phyloP scores from a whole-genome alignment of 92 coral and sea anemone species.

The Plumapathes pennacea region DNA sequence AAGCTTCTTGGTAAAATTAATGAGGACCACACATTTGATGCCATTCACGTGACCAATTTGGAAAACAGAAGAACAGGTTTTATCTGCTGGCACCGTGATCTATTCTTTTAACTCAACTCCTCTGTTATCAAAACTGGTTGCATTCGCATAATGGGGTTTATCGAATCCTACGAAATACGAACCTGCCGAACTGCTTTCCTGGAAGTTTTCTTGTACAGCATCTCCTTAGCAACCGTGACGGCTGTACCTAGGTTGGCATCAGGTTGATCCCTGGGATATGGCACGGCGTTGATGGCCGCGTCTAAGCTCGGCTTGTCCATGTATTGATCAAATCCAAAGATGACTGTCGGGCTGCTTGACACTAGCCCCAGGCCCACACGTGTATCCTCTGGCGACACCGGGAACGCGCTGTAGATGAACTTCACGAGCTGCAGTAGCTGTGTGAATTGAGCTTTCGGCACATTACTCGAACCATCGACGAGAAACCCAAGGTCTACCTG shows the following conservation, averaged over 20 bases:
- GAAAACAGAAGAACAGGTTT: no score
- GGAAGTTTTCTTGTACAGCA: constrained; percentile 56
- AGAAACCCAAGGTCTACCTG: constrained; percentile 85
- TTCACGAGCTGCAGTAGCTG: constrained; percentile 67
- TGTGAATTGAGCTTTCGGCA: constrained; percentile 60
- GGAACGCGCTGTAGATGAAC: constrained; percentile 75
- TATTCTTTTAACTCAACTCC: no score
- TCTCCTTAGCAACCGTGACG: constrained; percentile 52
- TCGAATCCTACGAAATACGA: no score
- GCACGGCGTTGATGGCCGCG: constrained; percentile 55
- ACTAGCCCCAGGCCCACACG: constrained; percentile 73
- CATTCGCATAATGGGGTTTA: neutral
- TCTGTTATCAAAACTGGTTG: neutral
- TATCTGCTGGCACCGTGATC: no score
- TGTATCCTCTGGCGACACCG: constrained; percentile 64
- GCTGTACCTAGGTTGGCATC: constrained; percentile 68
- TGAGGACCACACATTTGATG: no score
- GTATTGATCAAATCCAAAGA: constrained; percentile 73
- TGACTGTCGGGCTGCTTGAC: constrained; percentile 55
- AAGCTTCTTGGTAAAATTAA: no score
- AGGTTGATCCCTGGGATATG: constrained; percentile 59
- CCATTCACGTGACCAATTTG: no score
- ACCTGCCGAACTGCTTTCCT: constrained; percentile 55
- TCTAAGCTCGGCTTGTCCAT: constrained; percentile 60
- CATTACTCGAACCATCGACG: constrained; percentile 74